Evolutionary conservation across 2,888 invertebrate species (phyloP), one percentile per base, ranked within the genome.

Genomic region (Cyclophora punctaria): DNA sequence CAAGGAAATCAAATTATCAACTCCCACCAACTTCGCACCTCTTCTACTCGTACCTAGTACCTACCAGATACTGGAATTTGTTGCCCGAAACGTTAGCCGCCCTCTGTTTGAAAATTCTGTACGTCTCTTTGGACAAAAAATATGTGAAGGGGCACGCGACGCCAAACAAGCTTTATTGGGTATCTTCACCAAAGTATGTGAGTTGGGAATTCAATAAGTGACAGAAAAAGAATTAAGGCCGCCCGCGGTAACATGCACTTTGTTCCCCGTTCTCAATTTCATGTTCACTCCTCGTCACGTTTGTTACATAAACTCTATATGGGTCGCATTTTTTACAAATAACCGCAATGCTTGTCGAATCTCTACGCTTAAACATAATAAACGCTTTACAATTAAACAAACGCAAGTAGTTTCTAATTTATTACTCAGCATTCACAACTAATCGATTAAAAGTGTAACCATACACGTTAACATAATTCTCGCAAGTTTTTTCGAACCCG

Each of bases 1-100:
- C 80, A 80, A 75, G 80, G 78, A 82, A 87, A 87, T 85, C 81
- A 83, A 88, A 87, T 88, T 86, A 86, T 81, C 80, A 82, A 83
- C 83, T 84, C 79, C 73, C 66, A 76, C 77, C 65, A 83, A 82
- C 80, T 83, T 85, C 68, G 71, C 79, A 83, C 83, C 83, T 83
- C 80, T 78, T 76, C 70, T 69, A 69, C 80, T 78, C 76, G 70
- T 69, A 69, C 62, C 62, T 66, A 64, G 63, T 69, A 74, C 71
- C 73, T 69, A 74, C 71, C 73, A 75, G 75, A 77, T 75, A 74
- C 73, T 49, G 76, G 78, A 81, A 83, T 80, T 78, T 71, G 73
- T 75, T 67, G 70, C 68, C 72, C 69, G 62, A 73, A 76, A 75
- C 73, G 64, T 60, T 66, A 69, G 66, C 73, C 64, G 67, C 71